Evolutionary conservation across 1,140 invertebrate genomes (phyloP), one percentile per base, ranked within the genome.

Genomic region (Cryptotermes secundus): DNA sequence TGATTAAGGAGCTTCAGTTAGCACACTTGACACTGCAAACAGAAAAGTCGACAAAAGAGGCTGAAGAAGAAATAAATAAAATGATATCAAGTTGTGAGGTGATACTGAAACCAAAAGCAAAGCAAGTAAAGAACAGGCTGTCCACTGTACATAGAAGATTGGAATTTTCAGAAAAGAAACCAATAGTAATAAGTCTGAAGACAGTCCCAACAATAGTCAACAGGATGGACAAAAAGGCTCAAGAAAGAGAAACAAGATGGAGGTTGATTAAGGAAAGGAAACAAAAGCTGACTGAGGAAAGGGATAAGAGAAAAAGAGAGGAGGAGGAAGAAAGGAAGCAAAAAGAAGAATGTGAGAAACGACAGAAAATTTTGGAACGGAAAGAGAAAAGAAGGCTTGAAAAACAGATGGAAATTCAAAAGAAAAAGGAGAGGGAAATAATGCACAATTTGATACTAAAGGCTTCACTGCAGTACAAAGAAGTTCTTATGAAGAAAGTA

Each of bases 1-100:
- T 84, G 36, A 84, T 84, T 34, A 49, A 84, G 14, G 83, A 79
- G 7, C 72, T 84, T n/a, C 72, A 42, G 35, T 49, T 84, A 34
- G 83, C 49, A 38, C 72, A 84, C 9, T 42, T 84, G 26, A 84
- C n/a, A n/a, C 31, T 72, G 59, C 59, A 84, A 14, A 36, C 79
- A 22, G 35, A 84, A 49, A 38, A 42, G 19, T 84, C 83, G 22
- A 24, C 36, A 26, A 49, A 36, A 36, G 24, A 84, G 42, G 36
- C 72, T 26, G n/a, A 42, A 34, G 79, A 49, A 2, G n/a, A 80
- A 35, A 31, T 83, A 38, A 31, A 35, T 36, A 26, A 59, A 16
- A 34, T 19, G 35, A 16, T 35, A 38, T 83, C 49, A 65, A 72
- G 83, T 79, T 59, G 83, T 24, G 26, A 65, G 1, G 19, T 83